These are phyloP conservation scores for Philereme vetulata DNA, from an alignment of 2,888 invertebrate species.

Conservation along the genomic window DNA sequence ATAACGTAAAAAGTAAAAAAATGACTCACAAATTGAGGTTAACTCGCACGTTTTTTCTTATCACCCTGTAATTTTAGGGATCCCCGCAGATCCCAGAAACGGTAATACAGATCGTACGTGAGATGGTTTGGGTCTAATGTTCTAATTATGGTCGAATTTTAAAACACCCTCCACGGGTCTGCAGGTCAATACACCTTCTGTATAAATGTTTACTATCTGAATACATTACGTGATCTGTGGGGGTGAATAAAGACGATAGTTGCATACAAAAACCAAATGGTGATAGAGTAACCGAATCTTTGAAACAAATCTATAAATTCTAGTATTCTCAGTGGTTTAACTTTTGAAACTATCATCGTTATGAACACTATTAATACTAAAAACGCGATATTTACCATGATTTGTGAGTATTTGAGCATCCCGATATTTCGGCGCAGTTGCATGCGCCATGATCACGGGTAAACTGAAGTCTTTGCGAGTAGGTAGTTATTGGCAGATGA, in stretches of 20 bases:
- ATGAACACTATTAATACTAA: too few relatives aligned
- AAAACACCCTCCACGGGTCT: constrained; percentile 49
- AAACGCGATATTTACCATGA: too few relatives aligned
- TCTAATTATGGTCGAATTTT: constrained; percentile 70
- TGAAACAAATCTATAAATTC: too few relatives aligned
- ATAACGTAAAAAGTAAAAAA: constrained; percentile 30
- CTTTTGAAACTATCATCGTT: too few relatives aligned
- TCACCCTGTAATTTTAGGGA: constrained; percentile 59
- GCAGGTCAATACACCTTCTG: constrained; percentile 48
- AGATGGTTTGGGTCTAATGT: constrained; percentile 64
- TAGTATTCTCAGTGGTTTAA: too few relatives aligned
- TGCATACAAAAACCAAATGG: background rate
- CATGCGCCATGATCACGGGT: too few relatives aligned
- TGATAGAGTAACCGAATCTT: too few relatives aligned
- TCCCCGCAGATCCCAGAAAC: constrained; percentile 58
- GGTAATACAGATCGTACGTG: constrained; percentile 80
- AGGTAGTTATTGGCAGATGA: too few relatives aligned
- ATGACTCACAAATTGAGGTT: constrained; percentile 36
- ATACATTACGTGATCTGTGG: background rate
- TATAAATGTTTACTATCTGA: constrained; percentile 47
- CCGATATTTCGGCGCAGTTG: too few relatives aligned
- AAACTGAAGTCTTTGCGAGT: too few relatives aligned
- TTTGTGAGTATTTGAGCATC: too few relatives aligned
- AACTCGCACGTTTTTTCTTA: constrained; percentile 56
- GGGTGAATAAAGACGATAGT: background rate